Evolutionary conservation across 2,888 invertebrate genomes (phyloP), one percentile per base, ranked within the genome.

Genomic region (Mylabris sibirica): DNA sequence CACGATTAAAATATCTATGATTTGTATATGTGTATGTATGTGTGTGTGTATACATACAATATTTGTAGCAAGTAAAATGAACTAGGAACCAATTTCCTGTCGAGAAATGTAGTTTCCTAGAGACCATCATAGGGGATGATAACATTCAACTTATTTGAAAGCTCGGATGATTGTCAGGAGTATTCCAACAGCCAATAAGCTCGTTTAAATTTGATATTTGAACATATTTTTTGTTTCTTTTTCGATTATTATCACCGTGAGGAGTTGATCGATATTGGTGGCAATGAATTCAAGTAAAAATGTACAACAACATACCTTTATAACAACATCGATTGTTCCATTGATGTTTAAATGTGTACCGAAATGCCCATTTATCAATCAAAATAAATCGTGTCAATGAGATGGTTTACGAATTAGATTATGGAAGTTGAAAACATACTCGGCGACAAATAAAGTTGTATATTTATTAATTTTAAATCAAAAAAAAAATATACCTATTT

Each of bases 11-110:
- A 57, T 57, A 57, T 57, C 24, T 57, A 22, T 57, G 14, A 57
- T 57, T 22, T 57, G 60, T 65, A 67, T 72, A 67, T 67, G 17
- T 20, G 6, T 17, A 63, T 67, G 69, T 72, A n/a, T n/a, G n/a
- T n/a, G n/a, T n/a, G n/a, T n/a, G n/a, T n/a, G n/a, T n/a, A n/a
- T n/a, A n/a, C n/a, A n/a, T n/a, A n/a, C n/a, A n/a, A 67, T 69
- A 72, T 69, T 72, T 72, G 68, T 65, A 72, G 64, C 67, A 68
- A 67, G 59, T 66, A 57, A 24, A 57, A 57, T 12, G 57, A 57
- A 57, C 11, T 57, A 24, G 57, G 24, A 57, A 24, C 57, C 57
- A 57, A 57, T 70, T 72, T 72, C 70, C 72, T 67, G 72, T 72
- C 69, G 64, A 67, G 66, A 63, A 60, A 70, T 66, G 57, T 57